Evolutionary conservation across 37 sponge, comb jelly and placozoan species (phyloP), one percentile per base, ranked within the genome.

Genomic region (Halisarca cf. caerulea): DNA sequence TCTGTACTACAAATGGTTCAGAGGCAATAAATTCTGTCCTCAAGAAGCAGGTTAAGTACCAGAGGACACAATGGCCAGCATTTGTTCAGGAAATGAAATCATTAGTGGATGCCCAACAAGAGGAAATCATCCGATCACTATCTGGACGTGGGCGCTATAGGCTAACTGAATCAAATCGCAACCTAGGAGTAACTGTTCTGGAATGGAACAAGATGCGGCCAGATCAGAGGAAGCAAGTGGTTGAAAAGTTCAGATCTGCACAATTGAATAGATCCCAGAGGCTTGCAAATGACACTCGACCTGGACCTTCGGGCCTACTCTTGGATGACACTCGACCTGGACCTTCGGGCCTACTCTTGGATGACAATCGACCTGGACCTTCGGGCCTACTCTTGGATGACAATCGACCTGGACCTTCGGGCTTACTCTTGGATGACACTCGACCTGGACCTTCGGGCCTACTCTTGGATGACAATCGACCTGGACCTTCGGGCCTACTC

Each of bases 11-110:
- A 32, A 83, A 88, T 60, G 45, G 80, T 35, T 32, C 37, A 44
- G 88, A 88, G 47, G 21, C 83, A 11, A 15, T 88, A n/a, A 88
- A 88, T 78, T 47, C 88, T 55, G 79, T 45, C 35, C 79, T 88
- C 30, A 88, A 88, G 68, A 39, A 32, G 61, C 24, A 83, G 33
- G 84, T 88, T 25, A 25, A 82, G 17, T 88, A 58, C 70, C 82
- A 82, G 83, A 58, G 54, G 55, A 37, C 79, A 1, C 68, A 84
- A 41, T 89, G 89, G 89, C 89, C 89, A 27, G 83, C 74, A 28
- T 74, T 84, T 38, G 23, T 37, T 35, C 37, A 47, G 2, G 7
- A 72, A 8, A 27, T 84, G 60, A 84, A 51, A 28, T 4, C 45
- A 58, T 36, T 84, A 28, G 41, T 84, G 24, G 27, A 53, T 9